Conservation (phyloP, 2,888 invertebrate species). For the Rotaria magnacalcarata region DNA sequence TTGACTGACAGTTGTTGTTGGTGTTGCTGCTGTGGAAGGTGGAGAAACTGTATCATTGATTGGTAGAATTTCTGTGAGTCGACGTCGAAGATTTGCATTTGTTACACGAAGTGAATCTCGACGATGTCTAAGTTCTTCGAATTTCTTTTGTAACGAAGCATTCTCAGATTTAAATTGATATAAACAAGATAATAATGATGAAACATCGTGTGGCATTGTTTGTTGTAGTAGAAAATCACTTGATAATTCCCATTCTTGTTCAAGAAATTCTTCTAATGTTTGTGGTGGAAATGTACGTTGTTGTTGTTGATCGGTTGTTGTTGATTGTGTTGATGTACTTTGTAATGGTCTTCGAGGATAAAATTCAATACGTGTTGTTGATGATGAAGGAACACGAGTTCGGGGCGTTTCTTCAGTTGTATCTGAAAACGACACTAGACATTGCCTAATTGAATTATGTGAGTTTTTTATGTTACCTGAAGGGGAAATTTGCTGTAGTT, state of each 20-base stretch:
- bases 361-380: neutral
- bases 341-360: constrained; percentile 27
- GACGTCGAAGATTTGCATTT: neutral
- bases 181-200: constrained; percentile 35
- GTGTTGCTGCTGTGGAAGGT: neutral
- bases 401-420: neutral
- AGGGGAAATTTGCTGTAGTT: neutral
- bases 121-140: constrained; percentile 21
- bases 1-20: neutral
- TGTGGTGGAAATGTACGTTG: neutral
- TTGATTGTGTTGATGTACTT: neutral
- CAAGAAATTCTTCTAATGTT: constrained; percentile 36
- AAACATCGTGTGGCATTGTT: constrained; percentile 32
- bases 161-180: constrained; percentile 33
- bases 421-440: neutral
- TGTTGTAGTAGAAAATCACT: constrained; percentile 23
- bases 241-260: constrained; percentile 31
- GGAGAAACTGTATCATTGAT: neutral
- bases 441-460: too few relatives aligned
- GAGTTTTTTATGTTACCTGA: neutral
- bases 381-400: neutral
- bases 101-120: neutral
- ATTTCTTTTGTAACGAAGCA: neutral
- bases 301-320: neutral
- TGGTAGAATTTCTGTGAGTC: constrained; percentile 11